Percentiles rank a stretch among this genome's conserved stretches.
Evolutionary conservation across 2,113 vertebrate genomes (phyloP).

Genomic region (Poeciliopsis occidentalis): DNA sequence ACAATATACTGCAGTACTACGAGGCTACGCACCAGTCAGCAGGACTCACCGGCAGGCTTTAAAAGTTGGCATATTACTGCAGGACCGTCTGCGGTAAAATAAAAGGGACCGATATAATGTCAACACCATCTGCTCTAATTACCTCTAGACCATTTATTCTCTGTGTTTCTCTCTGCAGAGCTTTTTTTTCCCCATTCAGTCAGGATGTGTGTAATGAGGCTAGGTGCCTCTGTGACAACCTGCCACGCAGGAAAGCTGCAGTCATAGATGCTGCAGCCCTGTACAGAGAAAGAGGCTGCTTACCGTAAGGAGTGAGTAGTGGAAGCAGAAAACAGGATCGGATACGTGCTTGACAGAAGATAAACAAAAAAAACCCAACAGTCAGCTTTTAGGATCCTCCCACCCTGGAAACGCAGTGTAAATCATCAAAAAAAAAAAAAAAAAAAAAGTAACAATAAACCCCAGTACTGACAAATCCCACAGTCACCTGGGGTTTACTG

Average conservation of each 20-base stretch:
- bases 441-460: slow-evolving; percentile 9
- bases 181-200: slow-evolving; percentile 27
- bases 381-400: slow-evolving; percentile 56
- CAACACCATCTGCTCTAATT: slow-evolving; percentile 62
- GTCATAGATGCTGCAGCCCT: slow-evolving; percentile 37
- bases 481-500: slow-evolving; percentile 18
- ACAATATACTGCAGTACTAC: slow-evolving; percentile 63
- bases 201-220: slow-evolving; percentile 67
- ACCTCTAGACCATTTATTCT: slow-evolving; percentile 55
- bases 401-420: slow-evolving; percentile 50
- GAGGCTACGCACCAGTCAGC: slow-evolving; percentile 34
- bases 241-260: slow-evolving; percentile 50
- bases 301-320: slow-evolving; percentile 62
- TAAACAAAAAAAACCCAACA: slow-evolving; percentile 40
- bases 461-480: slow-evolving; percentile 30
- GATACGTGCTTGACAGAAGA: slow-evolving; percentile 31
- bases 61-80: slow-evolving; percentile 57
- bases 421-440: neutral
- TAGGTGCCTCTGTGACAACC: slow-evolving; percentile 63
- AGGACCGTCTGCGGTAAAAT: slow-evolving; percentile 27
- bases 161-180: slow-evolving; percentile 38
- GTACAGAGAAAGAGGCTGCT: slow-evolving; percentile 29
- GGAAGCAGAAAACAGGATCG: slow-evolving; percentile 17
- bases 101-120: slow-evolving; percentile 24
- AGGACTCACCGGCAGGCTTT: slow-evolving; percentile 30